Evolutionary conservation across 2,888 invertebrate species (phyloP).

Genomic region (Adela reaumurella): DNA sequence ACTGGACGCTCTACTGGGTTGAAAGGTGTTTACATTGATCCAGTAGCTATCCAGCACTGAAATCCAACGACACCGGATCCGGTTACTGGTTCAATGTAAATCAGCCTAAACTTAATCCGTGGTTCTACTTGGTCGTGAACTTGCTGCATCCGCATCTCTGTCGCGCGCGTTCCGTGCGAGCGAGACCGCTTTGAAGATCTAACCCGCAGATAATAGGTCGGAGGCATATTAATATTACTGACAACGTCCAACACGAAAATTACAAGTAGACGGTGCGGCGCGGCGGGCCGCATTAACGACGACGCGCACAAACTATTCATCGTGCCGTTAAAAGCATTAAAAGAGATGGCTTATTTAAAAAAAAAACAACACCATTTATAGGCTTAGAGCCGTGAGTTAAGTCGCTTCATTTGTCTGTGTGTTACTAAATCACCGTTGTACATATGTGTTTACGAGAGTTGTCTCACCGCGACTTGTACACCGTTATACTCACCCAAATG

Average conservation of each 20-base stretch:
- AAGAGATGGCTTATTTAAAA: slow-evolving; percentile 42
- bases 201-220: slow-evolving; percentile 46
- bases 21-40: too few species aligned
- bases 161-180: background rate
- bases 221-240: slow-evolving; percentile 47
- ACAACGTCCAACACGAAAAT: slow-evolving; percentile 44
- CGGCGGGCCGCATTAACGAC: slow-evolving; percentile 39
- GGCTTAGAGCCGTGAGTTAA: slow-evolving; percentile 18
- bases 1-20: too few species aligned
- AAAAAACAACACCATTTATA: slow-evolving; percentile 42
- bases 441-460: slow-evolving; percentile 15
- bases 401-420: slow-evolving; percentile 33
- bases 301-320: slow-evolving; percentile 44
- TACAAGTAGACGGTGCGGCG: slow-evolving; percentile 33
- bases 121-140: background rate
- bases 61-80: too few species aligned
- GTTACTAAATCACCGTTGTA: slow-evolving; percentile 41
- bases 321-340: slow-evolving; percentile 37
- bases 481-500: background rate
- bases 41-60: too few species aligned
- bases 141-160: background rate
- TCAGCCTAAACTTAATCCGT: too few species aligned
- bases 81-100: too few species aligned
- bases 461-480: background rate
- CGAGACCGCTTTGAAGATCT: slow-evolving; percentile 22